These are phyloP conservation scores for Scytalopus superciliaris DNA, from an alignment of 2,113 vertebrate species.

Conservation along the genomic window DNA sequence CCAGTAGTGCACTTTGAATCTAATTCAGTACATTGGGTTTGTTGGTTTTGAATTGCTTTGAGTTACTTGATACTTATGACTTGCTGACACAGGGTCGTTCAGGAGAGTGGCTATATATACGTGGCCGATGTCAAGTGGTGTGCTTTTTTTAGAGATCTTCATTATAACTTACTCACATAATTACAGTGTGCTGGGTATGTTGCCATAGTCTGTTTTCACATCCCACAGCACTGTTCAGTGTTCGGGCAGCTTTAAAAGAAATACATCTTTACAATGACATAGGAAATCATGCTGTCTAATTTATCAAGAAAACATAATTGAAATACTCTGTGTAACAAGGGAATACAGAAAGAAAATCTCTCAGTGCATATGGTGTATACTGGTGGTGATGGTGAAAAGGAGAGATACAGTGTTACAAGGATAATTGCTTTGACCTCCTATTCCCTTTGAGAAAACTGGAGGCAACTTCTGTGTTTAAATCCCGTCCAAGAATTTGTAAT, in stretches of 20 bases:
- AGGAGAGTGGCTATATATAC: slow-evolving; percentile 29
- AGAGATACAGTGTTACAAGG: background rate
- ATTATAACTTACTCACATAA: slow-evolving; percentile 20
- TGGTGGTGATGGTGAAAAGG: background rate
- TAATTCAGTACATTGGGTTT: slow-evolving; percentile 50
- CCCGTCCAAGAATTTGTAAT: background rate
- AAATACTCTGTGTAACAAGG: background rate
- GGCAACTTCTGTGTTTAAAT: background rate
- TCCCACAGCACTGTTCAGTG: background rate
- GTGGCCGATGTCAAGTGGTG: slow-evolving; percentile 13
- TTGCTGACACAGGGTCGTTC: slow-evolving; percentile 37
- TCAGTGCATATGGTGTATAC: rapidly evolving
- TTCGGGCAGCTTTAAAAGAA: background rate
- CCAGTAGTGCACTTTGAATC: slow-evolving; percentile 26
- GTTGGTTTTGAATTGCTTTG: slow-evolving; percentile 68
- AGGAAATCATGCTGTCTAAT: background rate
- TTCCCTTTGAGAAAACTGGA: background rate
- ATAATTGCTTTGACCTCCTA: background rate
- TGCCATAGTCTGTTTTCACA: background rate
- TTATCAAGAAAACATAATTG: background rate
- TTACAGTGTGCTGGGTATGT: background rate
- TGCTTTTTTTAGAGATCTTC: slow-evolving; percentile 46
- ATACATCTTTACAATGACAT: background rate
- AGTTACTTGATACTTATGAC: slow-evolving; percentile 49
- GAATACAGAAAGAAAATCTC: background rate